Conservation (phyloP, 2,888 invertebrate genomes). For the Frankliniella intonsa region DNA sequence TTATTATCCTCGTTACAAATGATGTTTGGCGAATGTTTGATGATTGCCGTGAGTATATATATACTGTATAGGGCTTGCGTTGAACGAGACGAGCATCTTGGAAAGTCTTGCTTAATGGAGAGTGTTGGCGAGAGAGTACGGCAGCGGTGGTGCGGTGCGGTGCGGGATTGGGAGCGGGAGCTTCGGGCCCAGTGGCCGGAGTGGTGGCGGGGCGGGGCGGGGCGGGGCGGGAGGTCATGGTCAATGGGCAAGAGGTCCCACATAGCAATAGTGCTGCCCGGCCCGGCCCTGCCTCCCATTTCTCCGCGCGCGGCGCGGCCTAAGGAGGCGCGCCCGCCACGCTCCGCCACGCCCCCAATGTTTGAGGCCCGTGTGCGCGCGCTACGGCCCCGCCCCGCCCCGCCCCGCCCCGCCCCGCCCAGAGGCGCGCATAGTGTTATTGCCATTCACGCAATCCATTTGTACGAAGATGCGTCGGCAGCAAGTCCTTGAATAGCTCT, state of each 20-base stretch:
- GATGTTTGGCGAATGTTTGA: neutral
- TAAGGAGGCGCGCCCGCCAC: neutral
- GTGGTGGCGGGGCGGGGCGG: too few species aligned
- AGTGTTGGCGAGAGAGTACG: too few species aligned
- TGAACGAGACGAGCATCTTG: too few species aligned
- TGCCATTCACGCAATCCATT: constrained; percentile 16
- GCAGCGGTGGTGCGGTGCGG: too few species aligned
- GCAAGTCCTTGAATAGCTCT: neutral
- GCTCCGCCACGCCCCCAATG: neutral
- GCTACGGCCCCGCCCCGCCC: neutral
- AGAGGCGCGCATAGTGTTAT: neutral
- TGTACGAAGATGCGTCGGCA: constrained; percentile 16
- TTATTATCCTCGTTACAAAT: neutral
- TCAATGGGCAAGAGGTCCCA: neutral
- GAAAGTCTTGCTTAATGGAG: too few species aligned
- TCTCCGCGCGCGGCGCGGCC: neutral
- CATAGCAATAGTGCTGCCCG: neutral
- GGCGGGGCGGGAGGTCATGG: neutral
- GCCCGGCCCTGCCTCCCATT: neutral
- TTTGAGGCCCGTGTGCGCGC: neutral
- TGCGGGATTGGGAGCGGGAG: too few species aligned
- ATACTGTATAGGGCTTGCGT: too few species aligned
- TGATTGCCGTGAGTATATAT: too few species aligned
- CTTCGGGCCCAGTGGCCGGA: too few species aligned
- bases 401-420: neutral